Percentiles rank a stretch among this genome's conserved stretches.
These are phyloP conservation scores for Malacoctenus gilli DNA, from an alignment of 2,797 vertebrate genomes.

Conservation along the genomic window DNA sequence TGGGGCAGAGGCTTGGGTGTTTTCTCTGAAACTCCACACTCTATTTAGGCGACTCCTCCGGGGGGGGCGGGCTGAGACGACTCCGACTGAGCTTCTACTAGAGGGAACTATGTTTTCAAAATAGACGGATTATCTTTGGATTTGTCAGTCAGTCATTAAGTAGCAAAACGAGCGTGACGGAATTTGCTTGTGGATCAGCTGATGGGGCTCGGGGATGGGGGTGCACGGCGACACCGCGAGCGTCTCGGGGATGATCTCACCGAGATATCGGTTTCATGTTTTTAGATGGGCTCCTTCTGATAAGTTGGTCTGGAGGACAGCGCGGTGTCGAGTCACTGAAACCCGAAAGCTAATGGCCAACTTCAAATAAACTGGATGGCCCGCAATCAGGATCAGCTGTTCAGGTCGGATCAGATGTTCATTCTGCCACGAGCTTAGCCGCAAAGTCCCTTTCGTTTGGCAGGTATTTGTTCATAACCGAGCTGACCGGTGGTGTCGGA, in stretches of 20 bases:
- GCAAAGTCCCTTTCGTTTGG: background rate
- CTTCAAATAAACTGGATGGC: conserved; percentile 22
- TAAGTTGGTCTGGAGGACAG: conserved; percentile 44
- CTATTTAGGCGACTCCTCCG: conserved; percentile 60
- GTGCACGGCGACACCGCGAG: conserved; percentile 16
- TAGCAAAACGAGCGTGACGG: conserved; percentile 66
- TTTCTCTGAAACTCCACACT: conserved; percentile 64
- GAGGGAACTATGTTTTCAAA: conserved; percentile 73
- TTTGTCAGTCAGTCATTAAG: conserved; percentile 79
- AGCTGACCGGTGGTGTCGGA: background rate
- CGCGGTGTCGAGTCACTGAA: conserved; percentile 42
- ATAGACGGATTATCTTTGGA: conserved; percentile 79
- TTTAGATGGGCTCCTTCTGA: conserved; percentile 56
- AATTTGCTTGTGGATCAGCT: conserved; percentile 68
- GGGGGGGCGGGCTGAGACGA: conserved; percentile 40
- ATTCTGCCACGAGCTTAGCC: background rate
- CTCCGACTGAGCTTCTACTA: conserved; percentile 53
- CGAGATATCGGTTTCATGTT: conserved; percentile 65
- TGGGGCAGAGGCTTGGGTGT: conserved; percentile 28
- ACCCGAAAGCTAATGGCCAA: conserved; percentile 11
- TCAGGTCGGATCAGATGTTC: conserved; percentile 2
- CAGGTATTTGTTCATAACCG: background rate
- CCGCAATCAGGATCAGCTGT: conserved; percentile 18
- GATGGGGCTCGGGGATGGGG: background rate
- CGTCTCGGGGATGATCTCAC: conserved; percentile 60